phyloP scores from a whole-genome alignment of 2,888 invertebrate species.

The Eupithecia exiguata region DNA sequence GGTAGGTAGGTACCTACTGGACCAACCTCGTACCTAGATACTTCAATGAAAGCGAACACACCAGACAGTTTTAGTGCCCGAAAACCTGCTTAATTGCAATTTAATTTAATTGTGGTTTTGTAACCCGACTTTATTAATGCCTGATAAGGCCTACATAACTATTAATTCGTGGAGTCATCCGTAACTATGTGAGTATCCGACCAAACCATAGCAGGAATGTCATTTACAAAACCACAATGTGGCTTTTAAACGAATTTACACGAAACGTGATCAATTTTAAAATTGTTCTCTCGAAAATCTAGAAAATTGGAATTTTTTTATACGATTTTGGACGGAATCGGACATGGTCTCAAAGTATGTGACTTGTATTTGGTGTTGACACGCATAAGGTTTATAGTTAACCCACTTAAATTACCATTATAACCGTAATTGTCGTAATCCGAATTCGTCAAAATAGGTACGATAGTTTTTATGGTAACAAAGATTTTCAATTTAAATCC shows the following conservation, averaged over 20 bases:
- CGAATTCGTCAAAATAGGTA: no score
- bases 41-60: not conserved
- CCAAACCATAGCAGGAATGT: not conserved
- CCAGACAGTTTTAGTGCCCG: not conserved
- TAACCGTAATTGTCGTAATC: no score
- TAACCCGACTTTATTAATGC: not conserved
- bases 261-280: not conserved
- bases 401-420: no score
- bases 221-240: constrained; percentile 7
- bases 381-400: no score
- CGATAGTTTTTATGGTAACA: no score
- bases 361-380: no score
- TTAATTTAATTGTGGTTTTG: not conserved
- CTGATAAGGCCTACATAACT: not conserved
- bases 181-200: not conserved
- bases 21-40: not conserved
- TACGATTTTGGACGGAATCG: not conserved
- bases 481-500: not conserved
- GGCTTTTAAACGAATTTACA: not conserved
- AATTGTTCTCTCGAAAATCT: not conserved
- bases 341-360: not conserved
- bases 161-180: not conserved
- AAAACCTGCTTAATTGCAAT: not conserved
- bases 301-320: not conserved
- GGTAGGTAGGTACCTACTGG: no score